A percentile compares a stretch with the other conserved stretches of the same genome.
phyloP scores from a whole-genome alignment of 2,113 vertebrate genomes.

The Onychostruthus taczanowskii region DNA sequence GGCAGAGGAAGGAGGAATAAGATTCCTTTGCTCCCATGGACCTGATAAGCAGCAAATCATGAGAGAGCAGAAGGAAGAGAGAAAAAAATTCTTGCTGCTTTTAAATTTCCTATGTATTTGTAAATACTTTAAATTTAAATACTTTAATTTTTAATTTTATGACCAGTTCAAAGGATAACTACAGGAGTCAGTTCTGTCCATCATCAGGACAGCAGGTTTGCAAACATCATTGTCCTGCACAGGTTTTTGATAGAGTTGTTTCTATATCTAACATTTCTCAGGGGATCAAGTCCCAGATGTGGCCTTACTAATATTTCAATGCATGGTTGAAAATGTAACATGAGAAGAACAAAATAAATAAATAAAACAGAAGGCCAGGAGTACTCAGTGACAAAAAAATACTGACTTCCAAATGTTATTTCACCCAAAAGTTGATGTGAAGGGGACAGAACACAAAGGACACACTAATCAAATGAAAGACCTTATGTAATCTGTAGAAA shows the following conservation, averaged over 20 bases:
- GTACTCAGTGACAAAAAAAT: background rate
- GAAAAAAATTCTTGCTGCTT: background rate
- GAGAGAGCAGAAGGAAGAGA: background rate
- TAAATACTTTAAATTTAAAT: background rate
- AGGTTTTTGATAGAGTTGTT: background rate
- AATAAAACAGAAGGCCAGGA: background rate
- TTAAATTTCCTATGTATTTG: background rate
- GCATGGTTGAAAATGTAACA: background rate
- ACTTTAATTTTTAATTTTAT: background rate
- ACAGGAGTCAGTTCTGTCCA: background rate
- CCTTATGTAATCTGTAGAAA: background rate
- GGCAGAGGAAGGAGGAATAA: background rate
- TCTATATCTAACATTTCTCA: background rate
- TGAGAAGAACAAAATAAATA: background rate
- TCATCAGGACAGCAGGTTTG: background rate
- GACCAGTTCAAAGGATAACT: background rate
- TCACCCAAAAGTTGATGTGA: background rate
- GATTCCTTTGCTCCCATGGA: background rate
- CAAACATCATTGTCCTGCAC: background rate
- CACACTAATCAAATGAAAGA: background rate
- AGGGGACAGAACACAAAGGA: background rate
- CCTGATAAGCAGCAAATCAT: background rate
- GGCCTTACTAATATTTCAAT: background rate
- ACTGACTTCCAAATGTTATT: background rate
- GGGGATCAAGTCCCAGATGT: background rate